A percentile compares a stretch with the other conserved stretches of the same genome.
Evolutionary conservation across 2,888 invertebrate genomes (phyloP).

Genomic region (Mactromeris polynyma): DNA sequence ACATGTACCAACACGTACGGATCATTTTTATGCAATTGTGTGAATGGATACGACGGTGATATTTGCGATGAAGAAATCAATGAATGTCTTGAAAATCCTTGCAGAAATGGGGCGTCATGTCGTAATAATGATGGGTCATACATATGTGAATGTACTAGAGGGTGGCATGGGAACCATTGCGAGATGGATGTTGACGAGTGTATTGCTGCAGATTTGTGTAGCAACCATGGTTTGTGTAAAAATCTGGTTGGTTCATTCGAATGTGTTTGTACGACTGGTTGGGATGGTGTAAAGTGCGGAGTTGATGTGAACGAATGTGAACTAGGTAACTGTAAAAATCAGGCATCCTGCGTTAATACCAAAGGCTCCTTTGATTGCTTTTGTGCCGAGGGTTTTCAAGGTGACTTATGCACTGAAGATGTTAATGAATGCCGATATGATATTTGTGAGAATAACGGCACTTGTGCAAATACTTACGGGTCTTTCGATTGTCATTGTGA

Average conservation of each 20-base stretch:
- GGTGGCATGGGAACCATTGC: slow-evolving; percentile 45
- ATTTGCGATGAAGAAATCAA: slow-evolving; percentile 44
- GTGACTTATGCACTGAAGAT: slow-evolving; percentile 54
- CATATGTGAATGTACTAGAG: slow-evolving; percentile 33
- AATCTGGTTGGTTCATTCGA: slow-evolving; percentile 54
- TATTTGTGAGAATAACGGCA: slow-evolving; percentile 48
- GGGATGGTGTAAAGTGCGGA: slow-evolving; percentile 54
- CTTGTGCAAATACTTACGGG: slow-evolving; percentile 42
- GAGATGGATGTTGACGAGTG: slow-evolving; percentile 49
- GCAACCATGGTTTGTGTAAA: slow-evolving; percentile 57
- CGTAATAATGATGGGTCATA: slow-evolving; percentile 38
- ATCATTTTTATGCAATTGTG: slow-evolving; percentile 66
- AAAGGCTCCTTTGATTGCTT: slow-evolving; percentile 53
- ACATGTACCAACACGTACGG: slow-evolving; percentile 64
- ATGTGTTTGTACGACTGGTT: slow-evolving; percentile 59
- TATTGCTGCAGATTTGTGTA: slow-evolving; percentile 47
- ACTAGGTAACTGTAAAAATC: slow-evolving; percentile 47
- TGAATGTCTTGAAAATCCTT: slow-evolving; percentile 41
- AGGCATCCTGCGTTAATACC: slow-evolving; percentile 51
- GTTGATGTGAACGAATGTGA: slow-evolving; percentile 63
- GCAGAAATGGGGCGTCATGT: slow-evolving; percentile 39
- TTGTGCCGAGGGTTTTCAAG: slow-evolving; percentile 58
- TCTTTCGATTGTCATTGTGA: slow-evolving; percentile 47
- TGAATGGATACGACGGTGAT: slow-evolving; percentile 62
- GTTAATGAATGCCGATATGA: slow-evolving; percentile 50